Conservation (phyloP, 1,140 invertebrate species). For the Lepidurus packardi region DNA sequence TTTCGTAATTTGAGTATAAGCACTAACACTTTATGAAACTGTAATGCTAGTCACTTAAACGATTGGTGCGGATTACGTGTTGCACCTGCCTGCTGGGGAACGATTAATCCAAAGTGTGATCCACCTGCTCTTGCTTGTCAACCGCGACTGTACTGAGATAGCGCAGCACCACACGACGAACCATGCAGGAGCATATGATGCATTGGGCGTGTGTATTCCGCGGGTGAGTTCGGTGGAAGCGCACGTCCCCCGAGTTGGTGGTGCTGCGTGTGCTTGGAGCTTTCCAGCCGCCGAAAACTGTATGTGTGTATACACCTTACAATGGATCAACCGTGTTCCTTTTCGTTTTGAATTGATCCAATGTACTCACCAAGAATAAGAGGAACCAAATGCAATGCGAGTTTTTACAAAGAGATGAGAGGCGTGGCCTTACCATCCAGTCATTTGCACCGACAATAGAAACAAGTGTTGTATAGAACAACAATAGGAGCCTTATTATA, state of each 20-base stretch:
- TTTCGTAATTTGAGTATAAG: no score
- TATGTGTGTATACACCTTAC: conserved; percentile 1
- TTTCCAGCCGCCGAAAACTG: background rate
- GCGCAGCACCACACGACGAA: background rate
- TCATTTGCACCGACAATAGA: conserved; percentile 22
- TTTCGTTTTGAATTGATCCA: background rate
- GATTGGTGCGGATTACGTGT: background rate
- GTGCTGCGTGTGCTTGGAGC: conserved; percentile 2
- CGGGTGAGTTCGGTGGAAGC: background rate
- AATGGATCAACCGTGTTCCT: background rate
- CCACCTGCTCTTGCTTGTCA: conserved; percentile 17
- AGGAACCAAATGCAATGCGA: background rate
- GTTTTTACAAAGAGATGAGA: conserved; percentile 13
- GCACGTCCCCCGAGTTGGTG: background rate
- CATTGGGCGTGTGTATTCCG: conserved; percentile 8
- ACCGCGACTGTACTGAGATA: conserved; percentile 1
- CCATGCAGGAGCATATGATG: conserved; percentile 7
- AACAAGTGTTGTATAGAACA: conserved; percentile 1
- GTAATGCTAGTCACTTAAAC: no score
- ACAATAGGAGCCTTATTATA: conserved; percentile 5
- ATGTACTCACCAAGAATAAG: background rate
- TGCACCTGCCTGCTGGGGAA: background rate
- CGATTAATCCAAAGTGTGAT: conserved; percentile 10
- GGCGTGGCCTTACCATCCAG: conserved; percentile 10
- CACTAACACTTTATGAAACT: no score